Base-by-base conservation (phyloP, 2,797 vertebrate species). In the Gambelia wislizenii region DNA sequence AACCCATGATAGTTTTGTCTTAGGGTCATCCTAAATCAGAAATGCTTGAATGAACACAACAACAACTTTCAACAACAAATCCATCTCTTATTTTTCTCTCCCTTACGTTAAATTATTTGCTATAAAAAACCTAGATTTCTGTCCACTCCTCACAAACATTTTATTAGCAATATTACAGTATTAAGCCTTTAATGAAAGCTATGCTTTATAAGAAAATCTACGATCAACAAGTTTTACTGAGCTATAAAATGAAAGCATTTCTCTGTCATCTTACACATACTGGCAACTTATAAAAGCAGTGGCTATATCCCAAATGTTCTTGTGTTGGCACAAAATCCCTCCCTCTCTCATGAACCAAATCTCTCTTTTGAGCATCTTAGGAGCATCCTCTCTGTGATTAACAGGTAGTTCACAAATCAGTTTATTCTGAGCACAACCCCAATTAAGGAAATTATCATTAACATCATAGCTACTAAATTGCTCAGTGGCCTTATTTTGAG, bases 161-260 rank as follows among this genome's bases (percentile, higher is more conserved):
- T 87, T 70, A 72, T 78, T 47, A 90, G 14, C 61, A 61, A 87
- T 78, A 52, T 69, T 83, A 67, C 49, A 8, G 1, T 52, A 70
- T 69, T 86, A 84, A 78, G 84, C 10, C 30, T 78, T 1, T 49
- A 54, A 87, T 22, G 74, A 61, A 75, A 54, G 36, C n/a, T 39
- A 2, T n/a, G 61, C 16, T 39, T 64, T 47, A 42, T 69, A 44
- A 69, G 16, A 83, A 54, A 25, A 49, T 79, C 54, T 74, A 36
- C 25, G 64, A 90, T 77, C 36, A 78, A 54, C 79, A 16, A 30
- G 2, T 70, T 42, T 90, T 59, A 77, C 12, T 83, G 61, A 6
- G 39, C 39, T 83, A 59, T 44, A 56, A 77, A 83, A 87, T 78
- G 39, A 83, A 77, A 67, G 44, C 20, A 64, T 77, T 87, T 86